Evolutionary conservation across 1,140 invertebrate species (phyloP).

Genomic region (Eupristina koningsbergeri): DNA sequence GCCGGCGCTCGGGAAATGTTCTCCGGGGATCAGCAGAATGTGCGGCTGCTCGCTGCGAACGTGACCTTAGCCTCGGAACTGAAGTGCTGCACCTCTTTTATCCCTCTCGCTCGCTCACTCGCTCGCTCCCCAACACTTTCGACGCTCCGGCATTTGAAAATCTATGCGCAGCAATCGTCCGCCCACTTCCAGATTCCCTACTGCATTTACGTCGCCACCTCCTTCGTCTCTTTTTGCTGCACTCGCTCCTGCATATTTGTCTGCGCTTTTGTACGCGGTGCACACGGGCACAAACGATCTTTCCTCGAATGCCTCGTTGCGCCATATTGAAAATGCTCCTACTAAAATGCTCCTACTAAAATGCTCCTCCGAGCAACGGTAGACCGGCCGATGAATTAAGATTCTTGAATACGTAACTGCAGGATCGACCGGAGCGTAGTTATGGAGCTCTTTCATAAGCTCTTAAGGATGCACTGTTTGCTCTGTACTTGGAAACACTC

Average conservation of each 20-base stretch:
- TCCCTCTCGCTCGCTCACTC: constrained; percentile 5
- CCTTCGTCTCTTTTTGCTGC: background rate
- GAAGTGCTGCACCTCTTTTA: constrained; percentile 19
- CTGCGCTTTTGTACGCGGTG: background rate
- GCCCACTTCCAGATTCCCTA: constrained; percentile 17
- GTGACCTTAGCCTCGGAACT: constrained; percentile 52
- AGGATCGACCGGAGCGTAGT: background rate
- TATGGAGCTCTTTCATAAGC: background rate
- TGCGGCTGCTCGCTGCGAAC: constrained; percentile 5
- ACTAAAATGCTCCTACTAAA: too few species aligned
- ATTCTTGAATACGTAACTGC: too few species aligned
- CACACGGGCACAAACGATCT: background rate
- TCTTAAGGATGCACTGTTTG: background rate
- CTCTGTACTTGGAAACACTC: too few species aligned
- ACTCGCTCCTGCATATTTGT: background rate
- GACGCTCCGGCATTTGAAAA: constrained; percentile 25
- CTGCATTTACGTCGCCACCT: background rate
- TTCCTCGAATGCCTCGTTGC: background rate
- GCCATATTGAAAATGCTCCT: too few species aligned
- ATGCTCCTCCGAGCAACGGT: too few species aligned
- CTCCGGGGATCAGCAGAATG: background rate
- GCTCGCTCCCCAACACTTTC: constrained; percentile 16
- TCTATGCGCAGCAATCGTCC: constrained; percentile 1
- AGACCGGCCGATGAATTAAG: too few species aligned
- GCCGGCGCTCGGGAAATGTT: constrained; percentile 46